Evolutionary conservation across 23 tunicate genomes (phyloP).

Genomic region (Aplidium turbinatum): DNA sequence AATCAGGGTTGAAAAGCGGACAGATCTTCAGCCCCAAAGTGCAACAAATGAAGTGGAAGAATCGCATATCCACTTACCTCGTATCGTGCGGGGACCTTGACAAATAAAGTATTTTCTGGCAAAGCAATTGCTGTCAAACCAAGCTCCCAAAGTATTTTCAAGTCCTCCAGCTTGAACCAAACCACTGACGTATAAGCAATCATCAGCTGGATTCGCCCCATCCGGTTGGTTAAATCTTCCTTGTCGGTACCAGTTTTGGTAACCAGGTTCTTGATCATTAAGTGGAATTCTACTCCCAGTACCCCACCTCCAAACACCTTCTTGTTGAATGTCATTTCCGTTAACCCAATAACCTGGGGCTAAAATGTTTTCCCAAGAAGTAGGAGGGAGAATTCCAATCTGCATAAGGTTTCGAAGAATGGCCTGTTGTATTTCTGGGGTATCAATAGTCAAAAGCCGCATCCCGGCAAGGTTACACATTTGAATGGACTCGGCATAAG

Average conservation of each 20-base stretch:
- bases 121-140: constrained; percentile 43
- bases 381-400: constrained; percentile 27
- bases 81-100: neutral
- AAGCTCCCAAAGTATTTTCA: constrained; percentile 11
- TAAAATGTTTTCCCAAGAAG: constrained; percentile 12
- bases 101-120: constrained; percentile 38
- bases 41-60: no score
- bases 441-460: constrained; percentile 22
- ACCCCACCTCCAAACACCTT: constrained; percentile 45
- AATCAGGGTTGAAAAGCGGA: no score
- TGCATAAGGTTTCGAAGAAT: constrained; percentile 4
- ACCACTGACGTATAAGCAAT: constrained; percentile 49
- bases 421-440: constrained; percentile 13
- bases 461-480: neutral
- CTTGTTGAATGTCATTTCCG: constrained; percentile 35
- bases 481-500: constrained; percentile 19
- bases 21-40: no score
- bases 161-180: neutral
- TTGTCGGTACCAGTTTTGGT: constrained; percentile 42
- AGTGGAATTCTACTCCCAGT: constrained; percentile 13
- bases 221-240: constrained; percentile 21
- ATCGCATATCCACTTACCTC: constrained; percentile 6
- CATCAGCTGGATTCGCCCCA: neutral
- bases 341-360: constrained; percentile 61
- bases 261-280: constrained; percentile 9